Base-by-base conservation (phyloP, 2,888 invertebrate species). In the Cabera pusaria region DNA sequence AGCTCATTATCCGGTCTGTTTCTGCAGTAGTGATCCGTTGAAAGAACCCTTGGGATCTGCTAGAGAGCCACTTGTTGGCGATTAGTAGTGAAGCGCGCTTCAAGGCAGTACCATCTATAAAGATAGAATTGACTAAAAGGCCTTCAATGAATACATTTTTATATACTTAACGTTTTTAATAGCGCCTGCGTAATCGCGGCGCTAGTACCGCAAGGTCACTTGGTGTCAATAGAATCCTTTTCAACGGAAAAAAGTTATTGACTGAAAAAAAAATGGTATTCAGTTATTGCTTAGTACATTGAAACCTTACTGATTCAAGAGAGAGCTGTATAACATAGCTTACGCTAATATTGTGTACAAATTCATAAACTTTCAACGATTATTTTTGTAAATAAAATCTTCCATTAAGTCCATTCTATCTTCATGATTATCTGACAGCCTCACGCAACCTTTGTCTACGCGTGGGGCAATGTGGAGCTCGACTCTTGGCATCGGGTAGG, bases 1-100 rank as follows among this genome's bases (percentile, higher is more conserved):
- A 79, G 78, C 79, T 83, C 74, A 84, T 83, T 83, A 83, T 75
- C 78, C 66, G 55, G 56, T 64, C 75, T 84, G 78, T 83, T 78
- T 72, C 72, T 69, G 68, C 73, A 75, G 76, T 79, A 78, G 79
- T 75, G 78, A 78, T 77, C 78, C 67, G 64, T 63, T 49, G 72
- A 76, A 84, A 80, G 80, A 79, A 79, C 84, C 77, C 81, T 84
- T 63, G 64, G 69, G 59, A 65, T 71, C 72, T 68, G 60, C 69
- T 64, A 63, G 64, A 79, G 79, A 59, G 77, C 73, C 70, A 60
- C 83, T 85, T 64, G 72, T 67, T 62, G 68, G 61, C 78, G 80
- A 83, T 85, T 85, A 83, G 75, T 72, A 70, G 62, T 73, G 68
- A 63, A 84, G 81, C 39, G 59, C 71, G 53, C 82, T 85, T 71